These are phyloP conservation scores for Euzetes globulus DNA, from an alignment of 2,888 invertebrate species.

Conservation along the genomic window DNA sequence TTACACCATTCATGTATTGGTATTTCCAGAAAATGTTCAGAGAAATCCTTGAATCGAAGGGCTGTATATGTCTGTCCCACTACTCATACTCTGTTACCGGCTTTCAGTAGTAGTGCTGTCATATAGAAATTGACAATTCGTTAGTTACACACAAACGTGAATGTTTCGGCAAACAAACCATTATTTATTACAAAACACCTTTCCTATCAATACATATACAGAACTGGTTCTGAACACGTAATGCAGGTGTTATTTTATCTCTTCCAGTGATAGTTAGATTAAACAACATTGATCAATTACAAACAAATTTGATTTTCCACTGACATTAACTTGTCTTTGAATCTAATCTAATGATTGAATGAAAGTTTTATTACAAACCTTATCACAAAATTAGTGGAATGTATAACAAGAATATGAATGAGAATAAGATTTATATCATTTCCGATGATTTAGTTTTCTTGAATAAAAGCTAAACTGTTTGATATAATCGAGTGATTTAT, in stretches of 20 bases:
- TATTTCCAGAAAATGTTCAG: background rate
- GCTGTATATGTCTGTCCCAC: background rate
- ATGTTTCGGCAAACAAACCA: too few relatives aligned
- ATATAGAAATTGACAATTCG: background rate
- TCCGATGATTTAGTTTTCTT: background rate
- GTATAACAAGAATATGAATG: background rate
- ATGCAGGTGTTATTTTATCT: background rate
- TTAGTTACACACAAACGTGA: background rate
- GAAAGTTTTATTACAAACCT: background rate
- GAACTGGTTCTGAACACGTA: background rate
- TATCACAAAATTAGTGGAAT: background rate
- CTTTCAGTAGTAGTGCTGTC: background rate
- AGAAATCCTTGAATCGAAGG: background rate
- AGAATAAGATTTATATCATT: background rate
- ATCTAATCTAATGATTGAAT: background rate
- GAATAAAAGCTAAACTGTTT: background rate
- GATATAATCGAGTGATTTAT: background rate
- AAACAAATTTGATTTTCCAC: background rate
- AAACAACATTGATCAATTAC: background rate
- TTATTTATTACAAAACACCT: background rate
- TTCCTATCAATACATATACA: background rate
- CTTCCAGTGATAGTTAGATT: background rate
- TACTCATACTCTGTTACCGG: background rate
- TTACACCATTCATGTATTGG: background rate
- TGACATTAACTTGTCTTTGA: slow-evolving; percentile 4